Base-by-base conservation (phyloP, 2,113 vertebrate species). In the Romanogobio albipinnatus region DNA sequence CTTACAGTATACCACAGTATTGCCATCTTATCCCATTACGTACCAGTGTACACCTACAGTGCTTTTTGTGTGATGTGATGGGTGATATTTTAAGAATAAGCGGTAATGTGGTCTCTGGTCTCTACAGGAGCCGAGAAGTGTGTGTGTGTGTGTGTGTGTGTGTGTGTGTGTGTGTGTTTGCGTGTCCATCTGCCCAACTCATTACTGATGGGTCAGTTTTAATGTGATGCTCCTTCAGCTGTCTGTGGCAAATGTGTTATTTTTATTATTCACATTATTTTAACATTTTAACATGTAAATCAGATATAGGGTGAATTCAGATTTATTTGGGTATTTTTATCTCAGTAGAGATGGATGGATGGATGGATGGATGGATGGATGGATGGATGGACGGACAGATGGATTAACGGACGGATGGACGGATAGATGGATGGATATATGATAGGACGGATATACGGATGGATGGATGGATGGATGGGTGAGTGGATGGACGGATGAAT, bases 121-220 rank as follows among this genome's bases (percentile, higher is more conserved):
- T 47, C 11, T 24, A 59, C 24, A 76, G 17, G 26, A 56, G 74
- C 47, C 0, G 9, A 59, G 9, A 59, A 61, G 74, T 73, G 0
- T 10, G 68, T 8, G 49, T 58, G 22, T 43, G 43, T 49, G 49
- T n/a, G 22, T 71, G 33, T 78, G 33, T 78, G 61, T 43, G 26
- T 68, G 64, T 56, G 59, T 7, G 58, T 53, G n/a, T 47, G 45
- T 51, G 59, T 29, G 36, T 83, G 39, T 53, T 24, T 79, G 51
- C n/a, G 17, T n/a, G 70, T 36, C n/a, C 76, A 79, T 62, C 76
- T 79, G 76, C 33, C 4, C 58, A 79, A 10, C n/a, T 79, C 58
- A 62, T 79, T 47, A 62, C 58, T 64, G n/a, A 79, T 7, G n/a
- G 43, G 33, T n/a, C 76, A 78, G 36, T 39, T 43, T 78, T 59